Evolutionary conservation across 2,797 vertebrate species (phyloP), one percentile per base, ranked within the genome.

Genomic region (Arremon aurantiirostris): DNA sequence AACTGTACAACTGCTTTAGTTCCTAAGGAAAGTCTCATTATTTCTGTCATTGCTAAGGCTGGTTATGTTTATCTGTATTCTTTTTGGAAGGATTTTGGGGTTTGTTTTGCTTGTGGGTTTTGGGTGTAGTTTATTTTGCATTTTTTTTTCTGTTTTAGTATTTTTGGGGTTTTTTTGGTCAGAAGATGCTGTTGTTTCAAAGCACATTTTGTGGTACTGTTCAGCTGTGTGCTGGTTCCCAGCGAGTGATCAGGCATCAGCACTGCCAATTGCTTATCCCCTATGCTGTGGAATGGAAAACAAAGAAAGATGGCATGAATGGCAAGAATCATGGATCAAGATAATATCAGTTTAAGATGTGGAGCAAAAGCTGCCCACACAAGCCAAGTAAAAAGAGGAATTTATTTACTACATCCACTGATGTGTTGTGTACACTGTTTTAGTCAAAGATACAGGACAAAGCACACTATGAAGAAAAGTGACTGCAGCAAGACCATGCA

Each of bases 211-310:
- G 20, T 34, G 5, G 16, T 44, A 59, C 39, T 47, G 7, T 12
- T 30, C 8, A 56, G 20, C 44, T 35, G 11, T 34, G 21, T 46
- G 18, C 23, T 50, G 8, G 37, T 56, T 14, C 28, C 42, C 32
- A 34, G 50, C 3, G 30, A 82, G 63, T 7, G 23, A 30, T 21
- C 28, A 47, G 32, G 15, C 26, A 79, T 14, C 35, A 11, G 3
- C 7, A 55, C 5, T 32, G 8, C 8, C 4, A 0, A 21, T 50
- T 55, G 9, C 41, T 55, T 23, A 6, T 34, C 5, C 7, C 12
- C 13, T 70, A 8, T 73, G 21, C 32, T 5, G 1, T 1, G 2
- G n/a, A 24, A 75, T 3, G 12, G 15, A 61, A 35, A 66, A 50
- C 49, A 77, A 4, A 42, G n/a, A 61, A 75, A 61, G 11, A 28